These are phyloP conservation scores for Rhyzopertha dominica DNA, from an alignment of 1,140 invertebrate species.

Conservation along the genomic window DNA sequence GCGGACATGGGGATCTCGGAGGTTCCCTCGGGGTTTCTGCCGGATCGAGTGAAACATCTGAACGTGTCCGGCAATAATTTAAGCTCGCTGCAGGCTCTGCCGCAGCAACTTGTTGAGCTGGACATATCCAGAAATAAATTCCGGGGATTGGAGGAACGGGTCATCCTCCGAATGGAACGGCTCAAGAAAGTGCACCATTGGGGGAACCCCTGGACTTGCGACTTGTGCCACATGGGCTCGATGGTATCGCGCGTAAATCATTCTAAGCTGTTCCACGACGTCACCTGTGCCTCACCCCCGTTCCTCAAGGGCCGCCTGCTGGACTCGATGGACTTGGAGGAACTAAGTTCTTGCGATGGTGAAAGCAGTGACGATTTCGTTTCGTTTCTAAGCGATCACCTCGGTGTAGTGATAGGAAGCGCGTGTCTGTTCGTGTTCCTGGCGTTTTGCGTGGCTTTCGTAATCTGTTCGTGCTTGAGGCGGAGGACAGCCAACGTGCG, in stretches of 20 bases:
- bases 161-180: conserved; percentile 52
- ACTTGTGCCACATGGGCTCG: conserved; percentile 54
- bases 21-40: conserved; percentile 51
- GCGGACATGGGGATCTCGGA: conserved; percentile 55
- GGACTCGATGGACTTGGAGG: conserved; percentile 27
- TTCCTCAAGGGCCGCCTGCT: conserved; percentile 31
- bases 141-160: conserved; percentile 51
- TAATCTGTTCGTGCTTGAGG: conserved; percentile 37
- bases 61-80: conserved; percentile 54
- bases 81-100: conserved; percentile 37
- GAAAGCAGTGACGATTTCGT: conserved; percentile 10
- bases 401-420: conserved; percentile 28
- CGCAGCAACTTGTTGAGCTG: conserved; percentile 52
- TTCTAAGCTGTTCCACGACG: conserved; percentile 33
- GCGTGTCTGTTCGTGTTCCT: conserved; percentile 34
- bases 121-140: conserved; percentile 61
- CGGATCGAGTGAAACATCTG: conserved; percentile 49
- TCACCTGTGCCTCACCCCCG: conserved; percentile 40
- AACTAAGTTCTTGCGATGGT: conserved; percentile 31
- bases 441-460: conserved; percentile 33
- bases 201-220: conserved; percentile 62
- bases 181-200: conserved; percentile 51
- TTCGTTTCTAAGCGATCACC: conserved; percentile 6
- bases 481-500: conserved; percentile 23
- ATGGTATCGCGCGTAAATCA: conserved; percentile 47